These are phyloP conservation scores for Branchellion lobata DNA, from an alignment of 2,888 invertebrate species.

Conservation along the genomic window DNA sequence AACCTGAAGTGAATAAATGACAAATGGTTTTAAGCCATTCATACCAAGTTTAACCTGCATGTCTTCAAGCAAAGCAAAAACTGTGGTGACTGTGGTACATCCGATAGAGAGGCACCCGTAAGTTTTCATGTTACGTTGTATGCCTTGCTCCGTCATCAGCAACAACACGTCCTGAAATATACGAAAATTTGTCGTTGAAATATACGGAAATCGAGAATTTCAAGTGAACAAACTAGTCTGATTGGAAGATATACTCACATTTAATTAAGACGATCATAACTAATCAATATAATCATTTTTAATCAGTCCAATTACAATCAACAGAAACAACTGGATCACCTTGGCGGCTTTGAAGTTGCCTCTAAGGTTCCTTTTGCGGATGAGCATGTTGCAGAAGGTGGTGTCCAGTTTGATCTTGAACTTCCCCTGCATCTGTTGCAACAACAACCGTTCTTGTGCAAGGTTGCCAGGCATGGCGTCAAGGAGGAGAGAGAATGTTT, in stretches of 20 bases:
- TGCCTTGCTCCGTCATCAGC: constrained; percentile 53
- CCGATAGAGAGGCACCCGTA: constrained; percentile 82
- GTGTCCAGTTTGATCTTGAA: constrained; percentile 69
- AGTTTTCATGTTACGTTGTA: constrained; percentile 66
- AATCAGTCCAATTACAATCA: neutral
- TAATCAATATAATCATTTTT: too few species aligned
- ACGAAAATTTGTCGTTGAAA: too few species aligned
- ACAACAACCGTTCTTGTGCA: constrained; percentile 71
- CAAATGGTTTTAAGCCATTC: too few species aligned
- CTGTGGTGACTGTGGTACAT: constrained; percentile 71
- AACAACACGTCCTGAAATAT: constrained; percentile 64
- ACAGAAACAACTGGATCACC: too few species aligned
- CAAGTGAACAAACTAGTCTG: too few species aligned
- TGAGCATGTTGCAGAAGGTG: constrained; percentile 81
- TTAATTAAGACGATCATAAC: too few species aligned
- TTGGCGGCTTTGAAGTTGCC: constrained; percentile 64
- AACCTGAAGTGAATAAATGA: too few species aligned
- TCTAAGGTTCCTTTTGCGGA: constrained; percentile 76
- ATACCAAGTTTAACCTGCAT: constrained; percentile 72
- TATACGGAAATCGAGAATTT: too few species aligned
- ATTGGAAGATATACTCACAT: too few species aligned
- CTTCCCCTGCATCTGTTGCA: constrained; percentile 67
- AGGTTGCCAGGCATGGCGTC: constrained; percentile 71
- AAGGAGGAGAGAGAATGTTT: constrained; percentile 77
- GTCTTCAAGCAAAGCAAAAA: constrained; percentile 70